A percentile compares a stretch with the other conserved stretches of the same genome.
These are phyloP conservation scores for Oryzias melastigma DNA, from an alignment of 2,113 vertebrate genomes.

Conservation along the genomic window DNA sequence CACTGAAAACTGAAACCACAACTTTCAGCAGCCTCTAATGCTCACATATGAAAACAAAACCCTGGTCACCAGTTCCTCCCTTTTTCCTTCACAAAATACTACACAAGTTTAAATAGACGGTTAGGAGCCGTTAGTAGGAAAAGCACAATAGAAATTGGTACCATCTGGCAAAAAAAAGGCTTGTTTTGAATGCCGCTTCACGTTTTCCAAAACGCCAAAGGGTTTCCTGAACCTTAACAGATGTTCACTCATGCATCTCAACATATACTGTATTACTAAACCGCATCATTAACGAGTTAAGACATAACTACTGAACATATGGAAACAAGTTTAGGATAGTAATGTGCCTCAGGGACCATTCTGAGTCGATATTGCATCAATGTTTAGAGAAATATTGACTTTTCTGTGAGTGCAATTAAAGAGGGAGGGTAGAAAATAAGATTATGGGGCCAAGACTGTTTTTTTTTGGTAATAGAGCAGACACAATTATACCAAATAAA, in stretches of 20 bases:
- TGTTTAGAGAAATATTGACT: constrained; percentile 60
- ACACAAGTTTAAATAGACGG: neutral
- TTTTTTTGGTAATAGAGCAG: constrained; percentile 31
- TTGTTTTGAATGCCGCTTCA: neutral
- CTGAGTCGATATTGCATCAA: constrained; percentile 57
- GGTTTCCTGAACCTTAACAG: neutral
- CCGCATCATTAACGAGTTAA: constrained; percentile 14
- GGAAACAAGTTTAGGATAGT: constrained; percentile 35
- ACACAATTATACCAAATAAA: constrained; percentile 40
- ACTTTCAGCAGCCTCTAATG: neutral
- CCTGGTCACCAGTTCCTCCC: neutral
- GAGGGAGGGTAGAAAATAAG: constrained; percentile 34
- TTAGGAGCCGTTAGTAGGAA: neutral
- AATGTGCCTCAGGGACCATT: constrained; percentile 39
- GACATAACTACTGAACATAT: constrained; percentile 5
- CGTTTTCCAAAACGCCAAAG: constrained; percentile 5
- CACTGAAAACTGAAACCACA: neutral
- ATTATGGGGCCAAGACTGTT: constrained; percentile 48
- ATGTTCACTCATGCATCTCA: constrained; percentile 4
- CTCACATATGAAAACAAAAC: neutral
- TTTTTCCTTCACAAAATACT: neutral
- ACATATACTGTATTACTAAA: neutral
- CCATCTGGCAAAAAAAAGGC: neutral
- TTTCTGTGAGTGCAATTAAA: constrained; percentile 53
- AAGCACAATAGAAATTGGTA: neutral